Percentiles rank a stretch among this genome's conserved stretches.
Conservation (phyloP, 2,113 vertebrate species). For the Serilophus lunatus region DNA sequence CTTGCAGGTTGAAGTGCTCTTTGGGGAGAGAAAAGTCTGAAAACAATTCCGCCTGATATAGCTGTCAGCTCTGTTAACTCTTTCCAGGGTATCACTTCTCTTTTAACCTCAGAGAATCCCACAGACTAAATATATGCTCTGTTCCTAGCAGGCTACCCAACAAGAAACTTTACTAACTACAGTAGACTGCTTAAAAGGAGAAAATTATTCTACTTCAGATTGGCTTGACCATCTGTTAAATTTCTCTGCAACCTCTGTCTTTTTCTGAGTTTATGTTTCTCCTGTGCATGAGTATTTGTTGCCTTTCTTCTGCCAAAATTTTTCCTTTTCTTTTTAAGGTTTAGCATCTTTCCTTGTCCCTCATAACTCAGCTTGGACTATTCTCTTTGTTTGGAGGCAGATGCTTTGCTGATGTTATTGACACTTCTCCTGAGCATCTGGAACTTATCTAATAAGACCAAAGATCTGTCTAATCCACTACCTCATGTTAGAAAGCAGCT, state of each 20-base stretch:
- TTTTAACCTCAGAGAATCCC: neutral
- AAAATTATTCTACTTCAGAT: neutral
- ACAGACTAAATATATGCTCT: neutral
- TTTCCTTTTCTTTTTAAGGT: neutral
- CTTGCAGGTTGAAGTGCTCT: conserved; percentile 48
- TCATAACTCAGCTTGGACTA: neutral
- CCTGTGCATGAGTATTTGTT: neutral
- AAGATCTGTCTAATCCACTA: conserved; percentile 39
- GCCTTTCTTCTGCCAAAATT: neutral
- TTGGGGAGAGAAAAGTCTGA: conserved; percentile 26
- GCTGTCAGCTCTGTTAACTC: conserved; percentile 48
- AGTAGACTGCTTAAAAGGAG: neutral
- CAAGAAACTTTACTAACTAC: neutral
- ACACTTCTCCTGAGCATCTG: conserved; percentile 46
- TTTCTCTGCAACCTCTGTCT: neutral
- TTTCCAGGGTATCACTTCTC: neutral
- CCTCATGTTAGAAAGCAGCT: conserved; percentile 49
- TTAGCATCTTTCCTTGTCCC: neutral
- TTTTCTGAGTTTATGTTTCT: neutral
- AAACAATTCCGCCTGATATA: conserved; percentile 49
- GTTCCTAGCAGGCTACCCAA: neutral
- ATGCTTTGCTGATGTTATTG: conserved; percentile 36
- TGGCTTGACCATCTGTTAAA: neutral
- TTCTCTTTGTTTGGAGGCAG: conserved; percentile 39
- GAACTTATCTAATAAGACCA: conserved; percentile 29